Conservation (phyloP, 2,113 vertebrate species). For the Montifringilla adamsi region DNA sequence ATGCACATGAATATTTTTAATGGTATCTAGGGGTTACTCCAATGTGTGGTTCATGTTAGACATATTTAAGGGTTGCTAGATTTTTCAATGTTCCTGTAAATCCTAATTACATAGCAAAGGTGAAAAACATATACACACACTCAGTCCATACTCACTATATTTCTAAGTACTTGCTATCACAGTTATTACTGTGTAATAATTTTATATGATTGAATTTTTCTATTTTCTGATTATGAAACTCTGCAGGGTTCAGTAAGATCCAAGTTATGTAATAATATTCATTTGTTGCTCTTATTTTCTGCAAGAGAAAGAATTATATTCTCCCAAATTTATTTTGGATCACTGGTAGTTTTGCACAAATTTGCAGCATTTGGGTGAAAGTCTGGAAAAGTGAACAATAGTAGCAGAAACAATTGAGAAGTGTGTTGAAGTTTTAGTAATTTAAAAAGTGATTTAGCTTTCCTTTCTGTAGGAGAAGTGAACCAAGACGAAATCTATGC, state of each 20-base stretch:
- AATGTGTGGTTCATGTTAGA: neutral
- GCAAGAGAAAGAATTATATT: neutral
- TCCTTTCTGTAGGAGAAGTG: neutral
- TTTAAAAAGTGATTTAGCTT: neutral
- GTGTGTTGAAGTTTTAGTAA: neutral
- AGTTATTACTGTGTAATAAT: neutral
- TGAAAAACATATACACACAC: neutral
- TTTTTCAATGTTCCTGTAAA: neutral
- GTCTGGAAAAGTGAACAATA: neutral
- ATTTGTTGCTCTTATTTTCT: neutral
- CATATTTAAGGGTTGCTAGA: neutral
- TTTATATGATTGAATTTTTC: neutral
- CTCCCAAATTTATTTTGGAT: neutral
- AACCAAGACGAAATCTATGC: neutral
- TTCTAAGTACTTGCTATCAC: neutral
- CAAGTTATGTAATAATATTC: neutral
- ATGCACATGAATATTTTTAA: neutral
- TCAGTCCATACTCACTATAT: neutral
- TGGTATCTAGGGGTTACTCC: neutral
- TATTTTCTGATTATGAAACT: neutral
- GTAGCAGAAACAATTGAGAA: neutral
- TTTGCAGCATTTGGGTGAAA: neutral
- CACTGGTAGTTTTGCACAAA: neutral
- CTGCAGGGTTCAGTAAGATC: neutral
- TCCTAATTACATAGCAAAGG: neutral